Evolutionary conservation across 2,113 vertebrate species (phyloP).

Genomic region (Puma concolor): DNA sequence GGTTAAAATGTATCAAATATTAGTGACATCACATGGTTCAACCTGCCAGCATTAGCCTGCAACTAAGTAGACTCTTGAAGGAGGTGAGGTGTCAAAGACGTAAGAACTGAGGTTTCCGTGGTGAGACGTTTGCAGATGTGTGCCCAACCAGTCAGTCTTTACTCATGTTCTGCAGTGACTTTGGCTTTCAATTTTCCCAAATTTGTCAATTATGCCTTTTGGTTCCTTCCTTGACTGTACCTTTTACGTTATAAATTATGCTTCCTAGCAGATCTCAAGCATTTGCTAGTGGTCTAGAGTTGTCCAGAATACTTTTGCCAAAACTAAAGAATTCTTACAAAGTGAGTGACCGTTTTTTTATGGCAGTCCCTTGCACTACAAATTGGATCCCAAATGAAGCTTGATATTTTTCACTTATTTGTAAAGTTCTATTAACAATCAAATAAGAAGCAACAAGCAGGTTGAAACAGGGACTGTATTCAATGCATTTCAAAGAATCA

Average conservation of each 20-base stretch:
- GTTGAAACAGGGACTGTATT: background rate
- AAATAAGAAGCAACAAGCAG: conserved; percentile 12
- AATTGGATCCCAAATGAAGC: background rate
- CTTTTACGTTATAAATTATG: background rate
- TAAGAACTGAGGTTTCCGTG: background rate
- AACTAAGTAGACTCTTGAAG: background rate
- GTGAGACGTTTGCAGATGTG: background rate
- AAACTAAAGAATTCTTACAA: conserved; percentile 27
- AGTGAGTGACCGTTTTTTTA: background rate
- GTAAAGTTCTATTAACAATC: conserved; percentile 5
- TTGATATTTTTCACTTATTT: background rate
- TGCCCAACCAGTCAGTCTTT: background rate
- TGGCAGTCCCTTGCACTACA: background rate
- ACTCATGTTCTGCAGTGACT: background rate
- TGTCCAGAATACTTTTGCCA: background rate
- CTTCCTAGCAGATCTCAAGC: background rate
- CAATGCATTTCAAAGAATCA: background rate
- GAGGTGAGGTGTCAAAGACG: background rate
- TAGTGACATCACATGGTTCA: background rate
- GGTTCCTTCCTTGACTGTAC: background rate
- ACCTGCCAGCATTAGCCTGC: background rate
- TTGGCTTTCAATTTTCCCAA: background rate
- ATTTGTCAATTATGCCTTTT: background rate
- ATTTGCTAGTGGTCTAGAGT: background rate
- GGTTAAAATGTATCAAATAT: background rate